Conservation (phyloP, 2,888 invertebrate species). For the Nebria salina region DNA sequence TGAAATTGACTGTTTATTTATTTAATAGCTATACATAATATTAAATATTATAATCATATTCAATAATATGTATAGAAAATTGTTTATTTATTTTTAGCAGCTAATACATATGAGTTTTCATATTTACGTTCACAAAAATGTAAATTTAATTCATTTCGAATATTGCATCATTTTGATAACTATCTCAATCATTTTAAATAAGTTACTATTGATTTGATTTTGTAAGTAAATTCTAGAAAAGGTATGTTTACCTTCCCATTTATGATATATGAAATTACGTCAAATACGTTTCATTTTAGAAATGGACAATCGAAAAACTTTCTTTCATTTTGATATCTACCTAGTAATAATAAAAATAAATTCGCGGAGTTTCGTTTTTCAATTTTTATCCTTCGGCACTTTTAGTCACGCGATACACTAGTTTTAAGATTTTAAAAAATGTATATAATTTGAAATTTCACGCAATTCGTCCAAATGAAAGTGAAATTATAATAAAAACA, state of each 20-base stretch:
- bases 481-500: background rate
- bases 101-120: too few relatives aligned
- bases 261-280: background rate
- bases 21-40: background rate
- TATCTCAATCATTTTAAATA: too few relatives aligned
- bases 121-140: too few relatives aligned
- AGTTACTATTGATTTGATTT: too few relatives aligned
- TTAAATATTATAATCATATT: background rate
- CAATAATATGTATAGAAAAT: background rate
- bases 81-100: background rate
- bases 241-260: background rate
- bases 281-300: background rate
- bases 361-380: background rate
- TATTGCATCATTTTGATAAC: too few relatives aligned
- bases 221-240: too few relatives aligned
- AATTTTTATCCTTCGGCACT: background rate
- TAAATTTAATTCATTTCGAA: too few relatives aligned
- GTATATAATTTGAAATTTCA: background rate
- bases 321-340: constrained; percentile 4
- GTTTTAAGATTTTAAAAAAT: background rate
- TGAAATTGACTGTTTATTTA: too few relatives aligned
- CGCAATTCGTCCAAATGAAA: background rate
- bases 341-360: background rate
- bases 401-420: background rate
- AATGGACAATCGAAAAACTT: background rate